Evolutionary conservation across 2,797 vertebrate species (phyloP), one percentile per base, ranked within the genome.

Genomic region (Arrhamphus sclerolepis): DNA sequence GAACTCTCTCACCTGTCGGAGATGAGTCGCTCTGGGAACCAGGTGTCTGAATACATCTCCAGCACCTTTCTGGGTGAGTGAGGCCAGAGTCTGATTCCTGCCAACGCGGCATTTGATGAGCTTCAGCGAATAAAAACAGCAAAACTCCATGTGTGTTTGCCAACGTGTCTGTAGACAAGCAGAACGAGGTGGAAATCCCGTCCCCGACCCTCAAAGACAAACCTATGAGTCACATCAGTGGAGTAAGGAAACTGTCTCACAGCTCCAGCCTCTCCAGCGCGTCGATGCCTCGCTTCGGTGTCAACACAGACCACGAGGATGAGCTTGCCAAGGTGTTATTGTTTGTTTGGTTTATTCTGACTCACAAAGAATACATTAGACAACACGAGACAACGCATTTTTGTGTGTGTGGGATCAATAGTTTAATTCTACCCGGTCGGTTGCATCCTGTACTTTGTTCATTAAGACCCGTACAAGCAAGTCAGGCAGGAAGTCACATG

Each of bases 11-110:
- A 96, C 78, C 85, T 96, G 70, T 96, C 95, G 24, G 95, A 96
- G 84, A 96, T 95, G 94, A 96, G 95, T 87, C 94, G 95, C 77
- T 96, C 95, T 0, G 95, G 95, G 21, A 95, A 96, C 89, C 95
- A 96, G 85, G 95, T 96, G 78, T 96, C 95, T 22, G 95, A 96
- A 58, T 96, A 95, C 85, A 96, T 96, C 88, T 95, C 95, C 84
- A 95, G 89, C 79, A 96, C 95, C 16, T 96, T 96, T 81, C 75
- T 96, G 72, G 95, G 95, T 96, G 87, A 94, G 94, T 70, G 8
- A 38, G 40, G 54, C 52, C 60, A 19, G 2, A 44, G 22, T 53
- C n/a, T 2, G 24, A 31, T 54, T 51, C 48, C 38, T 21, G 53
- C 58, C 46, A 19, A 28, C 18, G 9, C 29, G 9, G 14, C 28